These are phyloP conservation scores for Agrochola macilenta DNA, from an alignment of 2,888 invertebrate genomes.

Conservation along the genomic window DNA sequence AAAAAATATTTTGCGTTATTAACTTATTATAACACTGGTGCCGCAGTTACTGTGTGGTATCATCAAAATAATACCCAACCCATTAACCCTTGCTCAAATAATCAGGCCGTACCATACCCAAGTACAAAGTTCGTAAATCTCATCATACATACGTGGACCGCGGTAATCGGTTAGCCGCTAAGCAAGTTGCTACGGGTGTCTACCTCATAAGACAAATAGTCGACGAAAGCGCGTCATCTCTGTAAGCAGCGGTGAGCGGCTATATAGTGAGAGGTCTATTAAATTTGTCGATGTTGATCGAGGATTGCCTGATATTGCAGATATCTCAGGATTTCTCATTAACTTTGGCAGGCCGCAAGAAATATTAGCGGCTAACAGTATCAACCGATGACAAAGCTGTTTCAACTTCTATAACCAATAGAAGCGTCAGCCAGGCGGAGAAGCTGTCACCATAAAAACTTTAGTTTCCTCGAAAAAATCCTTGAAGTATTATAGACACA, in stretches of 20 bases:
- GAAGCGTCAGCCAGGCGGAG: not conserved
- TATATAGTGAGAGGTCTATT: not conserved
- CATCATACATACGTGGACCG: constrained; percentile 4
- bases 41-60: not conserved
- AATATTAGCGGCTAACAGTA: not conserved
- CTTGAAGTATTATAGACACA: not conserved
- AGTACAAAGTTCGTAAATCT: constrained; percentile 18
- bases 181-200: not conserved
- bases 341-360: too few species aligned
- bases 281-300: not conserved
- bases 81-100: not conserved
- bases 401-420: not conserved
- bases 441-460: not conserved
- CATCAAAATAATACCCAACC: not conserved
- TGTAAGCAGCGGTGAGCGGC: constrained; percentile 13
- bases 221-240: constrained; percentile 20
- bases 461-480: not conserved
- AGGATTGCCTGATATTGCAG: not conserved
- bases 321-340: not conserved
- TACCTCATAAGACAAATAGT: constrained; percentile 15
- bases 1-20: too few species aligned
- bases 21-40: not conserved
- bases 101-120: not conserved
- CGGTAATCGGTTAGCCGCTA: constrained; percentile 6
- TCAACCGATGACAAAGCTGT: not conserved